phyloP scores from a whole-genome alignment of 2,797 vertebrate genomes.

The Eulemur coronatus region DNA sequence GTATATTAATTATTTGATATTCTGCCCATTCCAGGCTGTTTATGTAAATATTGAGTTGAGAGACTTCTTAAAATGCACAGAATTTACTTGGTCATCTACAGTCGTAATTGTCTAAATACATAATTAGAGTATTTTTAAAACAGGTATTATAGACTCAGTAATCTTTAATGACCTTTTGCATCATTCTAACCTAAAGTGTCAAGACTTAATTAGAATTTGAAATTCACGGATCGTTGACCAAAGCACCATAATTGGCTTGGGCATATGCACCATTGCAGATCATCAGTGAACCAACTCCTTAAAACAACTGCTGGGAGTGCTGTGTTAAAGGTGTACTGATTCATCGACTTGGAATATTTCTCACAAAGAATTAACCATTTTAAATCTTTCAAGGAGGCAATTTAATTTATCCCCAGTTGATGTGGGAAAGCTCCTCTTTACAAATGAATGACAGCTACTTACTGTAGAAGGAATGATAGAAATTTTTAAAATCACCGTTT shows the following conservation, averaged over 20 bases:
- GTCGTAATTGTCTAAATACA: slow-evolving; percentile 66
- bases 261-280: not conserved
- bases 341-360: slow-evolving; percentile 36
- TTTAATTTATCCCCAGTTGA: not conserved
- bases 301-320: not conserved
- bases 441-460: slow-evolving; percentile 7
- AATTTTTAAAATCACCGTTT: not conserved
- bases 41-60: slow-evolving; percentile 70
- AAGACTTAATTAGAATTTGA: slow-evolving; percentile 75
- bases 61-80: slow-evolving; percentile 71
- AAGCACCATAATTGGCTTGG: slow-evolving; percentile 47
- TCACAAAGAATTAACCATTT: slow-evolving; percentile 38
- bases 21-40: slow-evolving; percentile 65
- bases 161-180: slow-evolving; percentile 69
- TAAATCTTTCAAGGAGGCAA: slow-evolving; percentile 20
- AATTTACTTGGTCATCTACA: slow-evolving; percentile 67
- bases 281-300: not conserved
- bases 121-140: slow-evolving; percentile 74
- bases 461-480: not conserved
- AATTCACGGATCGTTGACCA: slow-evolving; percentile 67
- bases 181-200: slow-evolving; percentile 67
- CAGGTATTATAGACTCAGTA: slow-evolving; percentile 53
- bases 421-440: not conserved
- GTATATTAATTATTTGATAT: slow-evolving; percentile 73
- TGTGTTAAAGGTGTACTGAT: not conserved